These are phyloP conservation scores for Pangasius macronema DNA, from an alignment of 2,797 vertebrate species.

Conservation along the genomic window DNA sequence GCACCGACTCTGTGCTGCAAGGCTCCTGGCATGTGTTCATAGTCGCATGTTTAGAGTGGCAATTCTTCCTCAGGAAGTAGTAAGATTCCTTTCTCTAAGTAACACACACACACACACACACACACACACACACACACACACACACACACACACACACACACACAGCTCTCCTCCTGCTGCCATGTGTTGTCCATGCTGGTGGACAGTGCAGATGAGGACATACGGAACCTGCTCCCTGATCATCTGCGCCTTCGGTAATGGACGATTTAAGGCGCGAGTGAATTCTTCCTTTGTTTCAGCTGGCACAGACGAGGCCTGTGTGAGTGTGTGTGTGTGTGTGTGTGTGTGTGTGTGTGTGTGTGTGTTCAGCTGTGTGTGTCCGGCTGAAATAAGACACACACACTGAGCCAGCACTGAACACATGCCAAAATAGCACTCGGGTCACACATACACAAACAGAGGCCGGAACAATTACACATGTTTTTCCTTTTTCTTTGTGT, in stretches of 20 bases:
- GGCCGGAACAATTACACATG: background rate
- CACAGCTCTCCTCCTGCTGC: background rate
- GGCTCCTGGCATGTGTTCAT: background rate
- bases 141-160: background rate
- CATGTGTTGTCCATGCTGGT: background rate
- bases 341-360: conserved; percentile 26
- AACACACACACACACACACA: conserved; percentile 5
- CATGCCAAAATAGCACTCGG: conserved; percentile 6
- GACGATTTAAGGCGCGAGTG: background rate
- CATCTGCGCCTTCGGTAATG: background rate
- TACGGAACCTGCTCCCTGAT: background rate
- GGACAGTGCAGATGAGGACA: background rate
- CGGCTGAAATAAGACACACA: conserved; percentile 1
- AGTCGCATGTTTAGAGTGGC: background rate
- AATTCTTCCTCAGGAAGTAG: background rate
- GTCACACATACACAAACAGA: conserved; percentile 14
- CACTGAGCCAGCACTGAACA: conserved; percentile 2
- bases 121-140: background rate
- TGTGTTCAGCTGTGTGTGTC: conserved; percentile 19
- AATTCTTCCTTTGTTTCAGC: background rate
- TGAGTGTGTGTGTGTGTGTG: conserved; percentile 20
- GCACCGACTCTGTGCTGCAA: background rate
- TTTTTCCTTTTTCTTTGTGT: background rate
- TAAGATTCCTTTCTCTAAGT: background rate
- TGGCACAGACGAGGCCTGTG: background rate